phyloP scores from a whole-genome alignment of 2,797 vertebrate species.

The Cetoscarus ocellatus region DNA sequence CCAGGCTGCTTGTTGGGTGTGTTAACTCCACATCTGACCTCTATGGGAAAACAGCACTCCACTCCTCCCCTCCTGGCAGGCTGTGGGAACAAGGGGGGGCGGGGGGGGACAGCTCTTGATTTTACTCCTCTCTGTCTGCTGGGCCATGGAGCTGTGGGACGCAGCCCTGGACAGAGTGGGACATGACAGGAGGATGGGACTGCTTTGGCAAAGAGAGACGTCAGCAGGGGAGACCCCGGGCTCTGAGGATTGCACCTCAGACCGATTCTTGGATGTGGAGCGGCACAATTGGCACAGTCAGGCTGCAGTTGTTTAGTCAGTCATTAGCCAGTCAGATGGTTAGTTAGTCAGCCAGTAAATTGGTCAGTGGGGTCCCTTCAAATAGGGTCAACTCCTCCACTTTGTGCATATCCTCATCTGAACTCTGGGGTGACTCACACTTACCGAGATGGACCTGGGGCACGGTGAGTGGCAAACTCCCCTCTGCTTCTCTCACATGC shows the following conservation, averaged over 20 bases:
- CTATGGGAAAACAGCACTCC: slow-evolving; percentile 72
- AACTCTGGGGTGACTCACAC: slow-evolving; percentile 73
- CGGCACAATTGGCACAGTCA: slow-evolving; percentile 58
- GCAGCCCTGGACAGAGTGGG: slow-evolving; percentile 46
- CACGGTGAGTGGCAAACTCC: slow-evolving; percentile 75
- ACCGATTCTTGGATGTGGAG: slow-evolving; percentile 63
- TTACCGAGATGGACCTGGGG: slow-evolving; percentile 56
- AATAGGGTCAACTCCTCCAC: slow-evolving; percentile 57
- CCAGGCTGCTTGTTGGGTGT: slow-evolving; percentile 70
- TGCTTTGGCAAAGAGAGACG: slow-evolving; percentile 35
- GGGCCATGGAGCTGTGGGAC: slow-evolving; percentile 40
- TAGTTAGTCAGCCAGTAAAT: slow-evolving; percentile 49
- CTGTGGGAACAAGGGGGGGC: slow-evolving; percentile 58
- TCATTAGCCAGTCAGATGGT: slow-evolving; percentile 56
- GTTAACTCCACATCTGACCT: slow-evolving; percentile 81
- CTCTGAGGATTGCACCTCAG: slow-evolving; percentile 52
- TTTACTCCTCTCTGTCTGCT: slow-evolving; percentile 10
- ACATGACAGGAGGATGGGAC: slow-evolving; percentile 46
- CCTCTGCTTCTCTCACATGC: slow-evolving; percentile 46
- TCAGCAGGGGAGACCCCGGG: slow-evolving; percentile 40
- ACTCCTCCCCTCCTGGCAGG: slow-evolving; percentile 53
- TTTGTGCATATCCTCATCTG: slow-evolving; percentile 69
- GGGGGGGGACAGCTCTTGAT: slow-evolving; percentile 45
- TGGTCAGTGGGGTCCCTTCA: slow-evolving; percentile 42
- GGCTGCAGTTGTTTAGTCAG: slow-evolving; percentile 41